Conservation (phyloP, 2,797 vertebrate genomes). For the Rachycentron canadum region DNA sequence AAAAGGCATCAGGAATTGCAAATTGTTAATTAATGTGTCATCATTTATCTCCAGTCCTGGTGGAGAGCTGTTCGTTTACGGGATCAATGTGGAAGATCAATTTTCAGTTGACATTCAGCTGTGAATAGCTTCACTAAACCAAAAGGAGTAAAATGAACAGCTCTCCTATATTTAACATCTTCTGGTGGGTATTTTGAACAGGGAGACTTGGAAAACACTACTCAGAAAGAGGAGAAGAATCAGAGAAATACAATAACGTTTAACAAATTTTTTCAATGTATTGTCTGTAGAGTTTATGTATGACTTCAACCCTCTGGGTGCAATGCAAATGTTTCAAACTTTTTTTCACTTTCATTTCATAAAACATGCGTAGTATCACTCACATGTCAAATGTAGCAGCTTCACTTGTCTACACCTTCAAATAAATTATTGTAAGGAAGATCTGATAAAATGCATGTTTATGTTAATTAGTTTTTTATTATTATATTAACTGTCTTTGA, state of each 20-base stretch:
- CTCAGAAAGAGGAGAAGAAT: neutral
- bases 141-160: neutral
- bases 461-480: neutral
- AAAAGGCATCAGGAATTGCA: conserved; percentile 39
- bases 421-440: neutral
- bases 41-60: conserved; percentile 38
- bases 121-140: conserved; percentile 10
- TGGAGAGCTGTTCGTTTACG: conserved; percentile 52
- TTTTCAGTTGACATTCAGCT: conserved; percentile 23
- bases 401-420: neutral
- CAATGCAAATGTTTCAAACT: too few species aligned
- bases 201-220: neutral
- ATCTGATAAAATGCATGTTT: neutral
- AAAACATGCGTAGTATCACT: neutral
- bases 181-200: neutral
- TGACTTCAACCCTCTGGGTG: too few species aligned
- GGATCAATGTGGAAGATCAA: conserved; percentile 37
- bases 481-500: neutral
- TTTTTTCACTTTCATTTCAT: too few species aligned
- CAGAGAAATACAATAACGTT: neutral
- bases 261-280: too few species aligned
- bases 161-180: neutral
- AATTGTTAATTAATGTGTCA: conserved; percentile 49
- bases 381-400: neutral
- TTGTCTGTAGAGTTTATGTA: too few species aligned